phyloP scores from a whole-genome alignment of 2,113 vertebrate species.

The Manacus vitellinus region DNA sequence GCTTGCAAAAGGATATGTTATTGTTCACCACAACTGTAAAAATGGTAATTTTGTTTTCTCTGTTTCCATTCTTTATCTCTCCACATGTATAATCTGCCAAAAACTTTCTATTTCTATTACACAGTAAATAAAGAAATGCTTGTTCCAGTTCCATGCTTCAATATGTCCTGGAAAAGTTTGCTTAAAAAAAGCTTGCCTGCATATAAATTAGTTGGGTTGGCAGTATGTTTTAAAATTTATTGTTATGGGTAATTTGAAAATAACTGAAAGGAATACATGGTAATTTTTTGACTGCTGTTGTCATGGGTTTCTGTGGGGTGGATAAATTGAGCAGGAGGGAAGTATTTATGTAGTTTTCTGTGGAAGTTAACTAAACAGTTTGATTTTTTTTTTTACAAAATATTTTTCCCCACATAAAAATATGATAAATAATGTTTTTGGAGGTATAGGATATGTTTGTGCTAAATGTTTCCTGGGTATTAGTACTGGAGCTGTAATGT shows the following conservation, averaged over 20 bases:
- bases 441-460: neutral
- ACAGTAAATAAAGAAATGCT: neutral
- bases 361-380: neutral
- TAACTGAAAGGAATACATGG: neutral
- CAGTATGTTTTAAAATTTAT: neutral
- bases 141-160: conserved; percentile 1
- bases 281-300: neutral
- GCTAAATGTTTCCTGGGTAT: neutral
- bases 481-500: neutral
- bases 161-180: neutral
- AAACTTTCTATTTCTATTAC: neutral
- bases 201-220: neutral
- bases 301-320: neutral
- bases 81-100: neutral
- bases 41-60: neutral
- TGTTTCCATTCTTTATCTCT: neutral
- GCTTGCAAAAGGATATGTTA: neutral
- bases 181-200: neutral
- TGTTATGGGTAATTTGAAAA: neutral
- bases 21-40: neutral
- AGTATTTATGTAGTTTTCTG: neutral
- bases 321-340: neutral
- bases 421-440: neutral
- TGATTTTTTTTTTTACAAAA: neutral
- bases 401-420: neutral